phyloP scores from a whole-genome alignment of 2,888 invertebrate genomes.

The Tiphia femorata region DNA sequence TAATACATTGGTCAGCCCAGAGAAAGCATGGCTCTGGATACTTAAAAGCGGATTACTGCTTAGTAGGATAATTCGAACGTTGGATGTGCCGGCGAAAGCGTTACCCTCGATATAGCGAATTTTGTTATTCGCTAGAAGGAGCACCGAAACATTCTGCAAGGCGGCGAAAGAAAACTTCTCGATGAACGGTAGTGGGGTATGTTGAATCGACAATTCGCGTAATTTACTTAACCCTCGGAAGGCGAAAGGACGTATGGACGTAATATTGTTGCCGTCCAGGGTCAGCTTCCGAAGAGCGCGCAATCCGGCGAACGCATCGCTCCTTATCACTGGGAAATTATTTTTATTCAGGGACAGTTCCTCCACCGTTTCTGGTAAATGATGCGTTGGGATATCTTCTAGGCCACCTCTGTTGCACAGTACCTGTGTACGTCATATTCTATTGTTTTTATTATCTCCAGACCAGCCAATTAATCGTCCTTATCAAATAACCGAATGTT shows the following conservation, averaged over 20 bases:
- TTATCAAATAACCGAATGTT: too few relatives aligned
- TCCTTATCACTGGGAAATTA: constrained; percentile 83
- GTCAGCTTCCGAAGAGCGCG: constrained; percentile 85
- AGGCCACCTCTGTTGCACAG: constrained; percentile 89
- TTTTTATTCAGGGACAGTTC: constrained; percentile 90
- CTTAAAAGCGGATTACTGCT: constrained; percentile 87
- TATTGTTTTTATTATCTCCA: not conserved
- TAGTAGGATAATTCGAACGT: constrained; percentile 84
- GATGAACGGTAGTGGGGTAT: constrained; percentile 85
- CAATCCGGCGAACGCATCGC: constrained; percentile 87
- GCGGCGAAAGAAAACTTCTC: constrained; percentile 88
- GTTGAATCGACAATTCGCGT: constrained; percentile 85
- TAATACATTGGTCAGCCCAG: constrained; percentile 85
- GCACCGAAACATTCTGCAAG: constrained; percentile 83
- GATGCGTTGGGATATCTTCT: constrained; percentile 82
- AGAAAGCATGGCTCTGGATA: constrained; percentile 86
- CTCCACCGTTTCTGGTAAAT: constrained; percentile 83
- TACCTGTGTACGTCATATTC: constrained; percentile 73
- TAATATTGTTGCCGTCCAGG: constrained; percentile 89
- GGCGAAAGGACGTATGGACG: constrained; percentile 85
- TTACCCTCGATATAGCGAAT: constrained; percentile 80
- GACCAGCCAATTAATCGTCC: too few relatives aligned
- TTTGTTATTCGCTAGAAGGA: constrained; percentile 79
- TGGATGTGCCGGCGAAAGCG: constrained; percentile 89
- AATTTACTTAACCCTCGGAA: constrained; percentile 86